These are phyloP conservation scores for Corvus cornix DNA, from an alignment of 2,113 vertebrate species.

Conservation along the genomic window DNA sequence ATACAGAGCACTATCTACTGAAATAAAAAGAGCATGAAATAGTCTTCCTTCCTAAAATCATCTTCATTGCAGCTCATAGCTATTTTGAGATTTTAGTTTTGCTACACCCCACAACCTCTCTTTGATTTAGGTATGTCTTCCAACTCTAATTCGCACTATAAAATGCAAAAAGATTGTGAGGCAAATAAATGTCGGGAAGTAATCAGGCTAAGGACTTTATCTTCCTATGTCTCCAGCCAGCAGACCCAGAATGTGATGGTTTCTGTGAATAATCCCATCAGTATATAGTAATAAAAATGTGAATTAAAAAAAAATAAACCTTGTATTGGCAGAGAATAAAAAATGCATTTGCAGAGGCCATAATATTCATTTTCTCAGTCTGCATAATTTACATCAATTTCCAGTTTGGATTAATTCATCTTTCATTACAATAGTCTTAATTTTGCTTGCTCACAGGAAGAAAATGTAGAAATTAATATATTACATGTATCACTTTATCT, in stretches of 20 bases:
- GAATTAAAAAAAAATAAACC: not conserved
- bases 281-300: not conserved
- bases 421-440: not conserved
- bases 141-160: not conserved
- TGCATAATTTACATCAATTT: not conserved
- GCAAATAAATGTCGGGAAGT: not conserved
- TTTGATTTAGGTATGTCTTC: not conserved
- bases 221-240: not conserved
- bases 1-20: constrained; percentile 1
- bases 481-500: not conserved
- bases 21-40: not conserved
- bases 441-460: not conserved
- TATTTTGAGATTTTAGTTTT: not conserved
- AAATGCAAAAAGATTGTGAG: not conserved
- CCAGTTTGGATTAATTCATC: not conserved
- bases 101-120: not conserved
- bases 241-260: not conserved
- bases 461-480: not conserved
- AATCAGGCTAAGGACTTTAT: not conserved
- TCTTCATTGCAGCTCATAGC: not conserved
- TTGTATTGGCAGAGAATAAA: not conserved
- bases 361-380: not conserved
- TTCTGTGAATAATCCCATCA: not conserved
- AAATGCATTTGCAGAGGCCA: not conserved
- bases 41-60: not conserved